Evolutionary conservation across 2,797 vertebrate species (phyloP), one percentile per base, ranked within the genome.

Genomic region (Gymnothorax reevesii): DNA sequence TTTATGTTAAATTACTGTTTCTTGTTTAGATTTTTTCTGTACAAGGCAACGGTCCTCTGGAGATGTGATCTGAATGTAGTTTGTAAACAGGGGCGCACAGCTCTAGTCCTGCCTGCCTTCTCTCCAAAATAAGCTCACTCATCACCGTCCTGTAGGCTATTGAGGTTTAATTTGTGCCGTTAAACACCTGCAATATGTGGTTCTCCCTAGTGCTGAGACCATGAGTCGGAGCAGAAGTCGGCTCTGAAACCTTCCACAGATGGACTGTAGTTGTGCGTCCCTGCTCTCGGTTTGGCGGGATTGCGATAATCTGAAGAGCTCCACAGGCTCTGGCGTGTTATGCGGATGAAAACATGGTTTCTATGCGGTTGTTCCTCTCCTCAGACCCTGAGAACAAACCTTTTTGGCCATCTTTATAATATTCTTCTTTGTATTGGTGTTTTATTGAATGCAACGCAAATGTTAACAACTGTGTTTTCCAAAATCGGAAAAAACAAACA

Each of bases 361-460:
- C n/a, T 25, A 7, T 69, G 25, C 42, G 25, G 12, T 33, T 42
- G 69, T 71, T 71, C 25, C 2, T 7, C 22, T 49, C 22, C 7
- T 20, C 17, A 55, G 42, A 75, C 15, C 17, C n/a, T 33, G 27
- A 71, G 25, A 8, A 71, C 25, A 71, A 71, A 3, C 22, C 5
- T n/a, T 54, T 82, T 82, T 20, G 17, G 25, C n/a, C 20, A 13
- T 75, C 57, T 59, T 69, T 17, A 17, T 27, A 57, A 7, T 86
- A 66, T 84, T 55, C 60, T 62, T 82, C 84, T 82, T 64, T 64
- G 52, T 89, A 73, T 25, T 55, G 79, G 86, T 86, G 87, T 90
- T 84, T 86, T 12, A 49, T 79, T 79, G 13, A 79, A 79, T 79
- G n/a, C 52, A n/a, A 17, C 52, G 2, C 20, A 17, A 54, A 80